phyloP scores from a whole-genome alignment of 2,888 invertebrate species.

The Drosophila neotestacea region DNA sequence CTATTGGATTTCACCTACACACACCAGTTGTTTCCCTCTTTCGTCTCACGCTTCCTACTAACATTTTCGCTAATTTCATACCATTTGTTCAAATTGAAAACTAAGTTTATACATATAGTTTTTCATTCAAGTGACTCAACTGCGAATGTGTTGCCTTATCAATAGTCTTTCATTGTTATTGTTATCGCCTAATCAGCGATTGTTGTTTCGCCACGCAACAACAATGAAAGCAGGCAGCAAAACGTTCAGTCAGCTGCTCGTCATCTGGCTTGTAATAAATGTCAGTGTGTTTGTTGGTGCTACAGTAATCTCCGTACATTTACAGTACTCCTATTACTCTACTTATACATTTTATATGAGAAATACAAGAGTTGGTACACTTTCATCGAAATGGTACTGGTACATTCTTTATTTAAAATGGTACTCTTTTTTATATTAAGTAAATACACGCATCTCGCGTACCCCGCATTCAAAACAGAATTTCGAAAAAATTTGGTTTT shows the following conservation, averaged over 20 bases:
- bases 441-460: background rate
- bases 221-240: background rate
- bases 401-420: background rate
- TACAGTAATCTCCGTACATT: conserved; percentile 8
- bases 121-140: conserved; percentile 48
- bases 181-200: conserved; percentile 52
- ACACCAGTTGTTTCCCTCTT: conserved; percentile 33
- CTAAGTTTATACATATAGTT: conserved; percentile 6
- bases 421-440: background rate
- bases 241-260: conserved; percentile 17
- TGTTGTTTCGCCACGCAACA: conserved; percentile 34
- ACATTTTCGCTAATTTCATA: conserved; percentile 45
- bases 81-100: conserved; percentile 26
- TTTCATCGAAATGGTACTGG: too few relatives aligned
- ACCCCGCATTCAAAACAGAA: conserved; percentile 23
- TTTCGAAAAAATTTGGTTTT: conserved; percentile 54
- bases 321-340: background rate
- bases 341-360: background rate
- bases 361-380: too few relatives aligned
- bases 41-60: conserved; percentile 30
- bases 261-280: conserved; percentile 11
- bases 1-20: conserved; percentile 46
- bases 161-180: conserved; percentile 48
- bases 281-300: background rate
- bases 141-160: conserved; percentile 35